Percentiles rank a stretch among this genome's conserved stretches.
These are phyloP conservation scores for Heteromormyrus szaboi DNA, from an alignment of 2,797 vertebrate species.

Conservation along the genomic window DNA sequence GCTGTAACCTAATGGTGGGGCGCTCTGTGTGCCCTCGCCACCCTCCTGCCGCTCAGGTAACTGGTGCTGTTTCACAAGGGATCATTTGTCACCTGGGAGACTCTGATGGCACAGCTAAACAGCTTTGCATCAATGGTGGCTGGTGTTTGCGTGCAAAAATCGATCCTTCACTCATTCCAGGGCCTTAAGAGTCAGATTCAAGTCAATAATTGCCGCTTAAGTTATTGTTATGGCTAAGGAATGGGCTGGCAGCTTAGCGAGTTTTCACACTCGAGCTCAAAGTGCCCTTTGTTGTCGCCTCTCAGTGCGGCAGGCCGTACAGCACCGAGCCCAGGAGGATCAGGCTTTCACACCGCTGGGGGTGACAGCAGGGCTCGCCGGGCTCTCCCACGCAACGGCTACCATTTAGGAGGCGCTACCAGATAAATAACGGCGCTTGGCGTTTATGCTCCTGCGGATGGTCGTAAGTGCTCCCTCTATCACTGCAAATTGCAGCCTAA, in stretches of 20 bases:
- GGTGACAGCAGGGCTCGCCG: not conserved
- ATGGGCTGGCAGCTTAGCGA: slow-evolving; percentile 8
- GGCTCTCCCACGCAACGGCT: not conserved
- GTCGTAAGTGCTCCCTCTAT: slow-evolving; percentile 6
- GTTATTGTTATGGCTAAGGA: slow-evolving; percentile 29
- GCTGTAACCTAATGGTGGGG: not conserved
- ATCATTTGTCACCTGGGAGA: slow-evolving; percentile 35
- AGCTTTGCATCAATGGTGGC: slow-evolving; percentile 46
- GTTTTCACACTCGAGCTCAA: not conserved
- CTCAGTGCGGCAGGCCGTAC: not conserved
- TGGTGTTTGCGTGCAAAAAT: slow-evolving; percentile 49
- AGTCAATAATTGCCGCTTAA: slow-evolving; percentile 27
- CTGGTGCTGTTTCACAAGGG: slow-evolving; percentile 6
- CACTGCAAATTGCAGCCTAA: slow-evolving; percentile 9
- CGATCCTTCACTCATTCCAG: slow-evolving; percentile 47
- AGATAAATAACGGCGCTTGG: slow-evolving; percentile 1
- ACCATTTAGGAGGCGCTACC: slow-evolving; percentile 8
- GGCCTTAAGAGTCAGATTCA: slow-evolving; percentile 36
- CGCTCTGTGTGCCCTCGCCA: not conserved
- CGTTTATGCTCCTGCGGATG: not conserved
- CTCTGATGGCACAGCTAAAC: slow-evolving; percentile 41
- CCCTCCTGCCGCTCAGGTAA: not conserved
- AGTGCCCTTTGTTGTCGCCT: not conserved
- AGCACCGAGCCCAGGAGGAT: not conserved
- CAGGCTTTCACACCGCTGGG: not conserved